phyloP scores from a whole-genome alignment of 2,888 invertebrate genomes.

The Bhutanitis thaidina region DNA sequence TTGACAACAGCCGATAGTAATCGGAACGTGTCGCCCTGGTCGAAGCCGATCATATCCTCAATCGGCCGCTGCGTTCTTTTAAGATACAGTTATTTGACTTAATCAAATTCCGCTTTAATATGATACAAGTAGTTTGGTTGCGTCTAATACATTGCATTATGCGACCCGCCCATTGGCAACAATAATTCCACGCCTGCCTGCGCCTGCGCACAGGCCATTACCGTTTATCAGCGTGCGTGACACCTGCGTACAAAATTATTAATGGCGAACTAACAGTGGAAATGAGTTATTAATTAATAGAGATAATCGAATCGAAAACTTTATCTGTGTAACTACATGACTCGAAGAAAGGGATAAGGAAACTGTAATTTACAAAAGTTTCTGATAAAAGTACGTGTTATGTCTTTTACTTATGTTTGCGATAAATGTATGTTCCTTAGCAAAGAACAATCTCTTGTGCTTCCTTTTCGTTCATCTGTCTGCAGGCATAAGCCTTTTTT shows the following conservation, averaged over 20 bases:
- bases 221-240: slow-evolving; percentile 34
- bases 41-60: too few relatives aligned
- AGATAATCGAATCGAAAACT: slow-evolving; percentile 41
- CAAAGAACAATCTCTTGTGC: too few relatives aligned
- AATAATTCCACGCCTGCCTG: slow-evolving; percentile 29
- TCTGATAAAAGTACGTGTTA: not conserved
- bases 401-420: not conserved
- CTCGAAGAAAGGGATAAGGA: not conserved
- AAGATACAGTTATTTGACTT: too few relatives aligned
- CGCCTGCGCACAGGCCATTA: slow-evolving; percentile 36
- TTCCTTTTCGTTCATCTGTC: too few relatives aligned
- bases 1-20: too few relatives aligned
- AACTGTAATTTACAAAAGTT: not conserved
- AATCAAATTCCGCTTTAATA: too few relatives aligned
- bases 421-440: not conserved
- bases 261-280: slow-evolving; percentile 41
- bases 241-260: slow-evolving; percentile 42
- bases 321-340: not conserved
- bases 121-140: not conserved
- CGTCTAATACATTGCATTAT: slow-evolving; percentile 1
- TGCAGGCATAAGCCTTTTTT: too few relatives aligned
- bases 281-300: slow-evolving; percentile 43
- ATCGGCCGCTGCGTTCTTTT: not conserved
- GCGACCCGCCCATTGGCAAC: slow-evolving; percentile 10
- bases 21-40: too few relatives aligned